Conservation (phyloP, 2,797 vertebrate genomes). For the Neosalanx taihuensis region DNA sequence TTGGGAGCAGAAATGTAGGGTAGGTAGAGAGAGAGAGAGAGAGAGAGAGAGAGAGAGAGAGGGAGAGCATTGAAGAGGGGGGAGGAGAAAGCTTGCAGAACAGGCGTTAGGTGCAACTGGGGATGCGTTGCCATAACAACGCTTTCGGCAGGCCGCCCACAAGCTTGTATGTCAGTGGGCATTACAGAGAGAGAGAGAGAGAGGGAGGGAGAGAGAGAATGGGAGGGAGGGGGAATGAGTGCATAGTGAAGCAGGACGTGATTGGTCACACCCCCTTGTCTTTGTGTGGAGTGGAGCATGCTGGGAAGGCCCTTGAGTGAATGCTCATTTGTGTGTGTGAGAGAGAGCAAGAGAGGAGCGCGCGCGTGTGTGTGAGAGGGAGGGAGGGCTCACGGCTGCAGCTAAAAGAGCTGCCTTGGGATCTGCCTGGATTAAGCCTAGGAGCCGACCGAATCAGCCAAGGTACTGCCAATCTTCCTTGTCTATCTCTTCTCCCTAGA, state of each 20-base stretch:
- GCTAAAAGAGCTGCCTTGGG: slow-evolving; percentile 75
- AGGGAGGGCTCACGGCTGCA: slow-evolving; percentile 54
- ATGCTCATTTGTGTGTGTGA: slow-evolving; percentile 84
- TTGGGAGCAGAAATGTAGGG: neutral
- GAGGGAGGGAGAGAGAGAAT: slow-evolving; percentile 43
- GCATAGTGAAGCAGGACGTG: slow-evolving; percentile 81
- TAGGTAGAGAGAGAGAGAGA: neutral
- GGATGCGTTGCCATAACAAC: slow-evolving; percentile 87
- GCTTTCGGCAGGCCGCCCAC: slow-evolving; percentile 78
- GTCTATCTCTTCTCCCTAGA: slow-evolving; percentile 8
- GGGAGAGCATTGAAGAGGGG: slow-evolving; percentile 23
- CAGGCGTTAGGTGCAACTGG: slow-evolving; percentile 72
- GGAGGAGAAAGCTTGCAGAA: slow-evolving; percentile 59
- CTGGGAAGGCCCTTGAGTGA: slow-evolving; percentile 87
- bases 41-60: neutral
- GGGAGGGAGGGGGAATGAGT: slow-evolving; percentile 59
- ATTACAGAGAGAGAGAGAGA: slow-evolving; percentile 78
- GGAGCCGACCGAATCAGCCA: slow-evolving; percentile 67
- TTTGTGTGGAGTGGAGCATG: slow-evolving; percentile 88
- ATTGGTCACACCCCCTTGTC: slow-evolving; percentile 97
- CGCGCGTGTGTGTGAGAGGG: slow-evolving; percentile 1
- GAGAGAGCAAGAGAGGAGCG: neutral
- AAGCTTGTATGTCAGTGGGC: slow-evolving; percentile 80
- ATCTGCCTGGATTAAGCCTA: slow-evolving; percentile 72
- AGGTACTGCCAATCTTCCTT: slow-evolving; percentile 64